A percentile compares a stretch with the other conserved stretches of the same genome.
These are phyloP conservation scores for Ceuthmochares aereus DNA, from an alignment of 2,113 vertebrate species.

Conservation along the genomic window DNA sequence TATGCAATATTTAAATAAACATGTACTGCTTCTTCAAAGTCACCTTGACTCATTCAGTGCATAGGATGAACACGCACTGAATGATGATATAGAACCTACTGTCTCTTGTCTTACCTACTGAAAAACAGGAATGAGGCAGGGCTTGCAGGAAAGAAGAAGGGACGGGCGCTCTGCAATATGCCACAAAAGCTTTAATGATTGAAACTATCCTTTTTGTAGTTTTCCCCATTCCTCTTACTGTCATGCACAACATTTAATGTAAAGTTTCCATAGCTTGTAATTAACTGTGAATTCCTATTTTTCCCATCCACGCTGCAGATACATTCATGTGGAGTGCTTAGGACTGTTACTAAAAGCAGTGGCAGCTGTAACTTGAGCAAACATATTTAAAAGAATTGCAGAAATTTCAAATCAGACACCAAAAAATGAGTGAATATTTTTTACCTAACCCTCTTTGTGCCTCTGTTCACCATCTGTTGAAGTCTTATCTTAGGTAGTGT, in stretches of 20 bases:
- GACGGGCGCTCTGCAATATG: background rate
- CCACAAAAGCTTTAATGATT: background rate
- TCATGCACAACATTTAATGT: background rate
- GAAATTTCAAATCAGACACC: background rate
- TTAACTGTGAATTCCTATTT: background rate
- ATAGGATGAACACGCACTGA: background rate
- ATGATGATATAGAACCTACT: background rate
- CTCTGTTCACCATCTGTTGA: background rate
- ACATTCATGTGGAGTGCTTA: background rate
- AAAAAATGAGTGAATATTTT: background rate
- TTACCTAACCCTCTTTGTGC: background rate
- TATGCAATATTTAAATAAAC: background rate
- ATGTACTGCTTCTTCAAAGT: background rate
- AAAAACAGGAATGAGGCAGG: background rate
- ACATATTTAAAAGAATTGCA: background rate
- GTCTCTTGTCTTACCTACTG: background rate
- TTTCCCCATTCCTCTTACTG: background rate
- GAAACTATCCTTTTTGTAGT: background rate
- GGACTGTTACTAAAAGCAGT: background rate
- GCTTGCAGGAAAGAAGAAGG: background rate
- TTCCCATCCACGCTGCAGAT: background rate
- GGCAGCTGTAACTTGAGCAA: background rate
- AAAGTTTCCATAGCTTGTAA: background rate
- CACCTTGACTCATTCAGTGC: background rate
- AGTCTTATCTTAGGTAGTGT: background rate